Evolutionary conservation across 2,113 vertebrate genomes (phyloP).

Genomic region (Hyaena hyaena): DNA sequence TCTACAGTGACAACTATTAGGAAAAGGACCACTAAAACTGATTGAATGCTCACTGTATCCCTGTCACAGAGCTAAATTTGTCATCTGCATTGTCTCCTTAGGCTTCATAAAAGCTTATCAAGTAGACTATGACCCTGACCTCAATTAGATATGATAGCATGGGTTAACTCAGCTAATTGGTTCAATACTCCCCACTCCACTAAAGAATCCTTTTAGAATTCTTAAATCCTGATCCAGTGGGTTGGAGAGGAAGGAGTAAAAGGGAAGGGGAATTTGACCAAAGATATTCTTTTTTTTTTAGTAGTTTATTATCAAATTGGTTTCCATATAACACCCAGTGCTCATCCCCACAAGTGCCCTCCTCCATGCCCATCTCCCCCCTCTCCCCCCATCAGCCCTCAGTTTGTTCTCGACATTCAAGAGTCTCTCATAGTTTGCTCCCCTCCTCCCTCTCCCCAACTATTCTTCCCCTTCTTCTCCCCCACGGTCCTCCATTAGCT

Average conservation of each 20-base stretch:
- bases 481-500: too few species aligned
- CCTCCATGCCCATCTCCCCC: too few species aligned
- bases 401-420: too few species aligned
- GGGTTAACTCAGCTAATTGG: neutral
- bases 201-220: neutral
- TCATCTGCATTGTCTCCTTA: neutral
- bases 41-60: neutral
- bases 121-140: neutral
- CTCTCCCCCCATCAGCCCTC: too few species aligned
- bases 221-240: neutral
- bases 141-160: neutral
- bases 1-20: neutral
- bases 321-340: too few species aligned
- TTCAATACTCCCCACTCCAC: neutral
- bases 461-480: too few species aligned
- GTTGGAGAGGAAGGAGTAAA: neutral
- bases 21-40: neutral
- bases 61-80: neutral
- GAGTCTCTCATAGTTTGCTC: too few species aligned
- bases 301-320: too few species aligned
- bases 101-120: neutral
- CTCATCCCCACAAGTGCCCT: too few species aligned
- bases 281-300: neutral
- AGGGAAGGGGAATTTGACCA: neutral
- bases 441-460: too few species aligned